These are phyloP conservation scores for Passer domesticus DNA, from an alignment of 2,113 vertebrate species.

Conservation along the genomic window DNA sequence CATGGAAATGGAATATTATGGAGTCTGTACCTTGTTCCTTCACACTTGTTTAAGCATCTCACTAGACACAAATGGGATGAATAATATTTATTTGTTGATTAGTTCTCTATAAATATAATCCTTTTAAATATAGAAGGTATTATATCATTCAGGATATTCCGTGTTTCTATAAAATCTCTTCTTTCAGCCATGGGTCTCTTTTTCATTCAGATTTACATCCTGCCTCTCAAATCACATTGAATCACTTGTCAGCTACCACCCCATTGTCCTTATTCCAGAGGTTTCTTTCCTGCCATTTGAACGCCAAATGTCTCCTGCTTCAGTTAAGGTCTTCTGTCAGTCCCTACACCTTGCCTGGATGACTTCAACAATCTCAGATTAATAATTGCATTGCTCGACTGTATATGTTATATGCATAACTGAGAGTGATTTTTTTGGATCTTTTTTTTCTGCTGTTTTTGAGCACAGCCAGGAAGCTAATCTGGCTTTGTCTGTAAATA, in stretches of 20 bases:
- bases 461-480: neutral
- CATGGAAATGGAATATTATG: neutral
- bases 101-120: neutral
- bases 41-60: neutral
- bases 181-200: neutral
- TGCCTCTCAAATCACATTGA: fast-evolving
- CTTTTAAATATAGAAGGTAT: neutral
- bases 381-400: neutral
- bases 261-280: neutral
- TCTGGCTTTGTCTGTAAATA: neutral
- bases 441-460: neutral
- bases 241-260: neutral
- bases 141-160: neutral
- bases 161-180: neutral
- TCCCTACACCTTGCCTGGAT: neutral
- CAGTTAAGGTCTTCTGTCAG: neutral
- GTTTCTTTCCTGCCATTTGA: neutral
- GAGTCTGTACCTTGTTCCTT: neutral
- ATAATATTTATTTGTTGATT: neutral
- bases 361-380: neutral
- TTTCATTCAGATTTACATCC: neutral
- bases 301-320: neutral
- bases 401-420: neutral
- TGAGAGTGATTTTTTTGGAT: neutral
- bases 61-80: neutral